Evolutionary conservation across 2,797 vertebrate genomes (phyloP).

Genomic region (Rhodeus uyekii): DNA sequence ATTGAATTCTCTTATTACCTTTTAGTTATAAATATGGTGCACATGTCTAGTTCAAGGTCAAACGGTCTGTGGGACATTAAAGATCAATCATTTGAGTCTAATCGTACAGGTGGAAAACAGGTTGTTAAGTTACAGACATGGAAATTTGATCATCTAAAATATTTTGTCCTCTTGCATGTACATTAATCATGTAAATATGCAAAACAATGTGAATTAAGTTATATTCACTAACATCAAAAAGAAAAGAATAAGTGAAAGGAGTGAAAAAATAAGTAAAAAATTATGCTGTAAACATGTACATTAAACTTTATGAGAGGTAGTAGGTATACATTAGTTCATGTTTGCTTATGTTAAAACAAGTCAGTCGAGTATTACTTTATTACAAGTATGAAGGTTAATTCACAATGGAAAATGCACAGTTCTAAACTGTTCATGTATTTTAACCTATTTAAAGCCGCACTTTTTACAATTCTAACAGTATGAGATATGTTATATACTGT

Average conservation of each 20-base stretch:
- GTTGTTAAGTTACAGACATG: neutral
- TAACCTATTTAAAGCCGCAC: neutral
- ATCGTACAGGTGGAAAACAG: neutral
- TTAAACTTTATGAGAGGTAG: neutral
- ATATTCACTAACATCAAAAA: neutral
- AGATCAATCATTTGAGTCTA: neutral
- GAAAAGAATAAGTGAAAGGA: neutral
- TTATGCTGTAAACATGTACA: neutral
- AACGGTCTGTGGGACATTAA: neutral
- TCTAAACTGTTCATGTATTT: neutral
- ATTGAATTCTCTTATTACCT: neutral
- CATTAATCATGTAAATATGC: neutral
- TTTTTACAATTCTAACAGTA: neutral
- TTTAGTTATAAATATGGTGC: neutral
- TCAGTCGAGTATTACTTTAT: conserved; percentile 14
- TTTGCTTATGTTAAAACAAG: neutral
- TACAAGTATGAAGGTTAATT: neutral
- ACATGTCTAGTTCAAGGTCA: neutral
- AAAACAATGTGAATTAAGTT: neutral
- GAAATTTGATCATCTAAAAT: neutral
- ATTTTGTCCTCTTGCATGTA: neutral
- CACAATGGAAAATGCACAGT: neutral
- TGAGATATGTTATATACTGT: conserved; percentile 1
- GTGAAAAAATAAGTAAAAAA: too few relatives aligned
- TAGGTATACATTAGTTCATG: neutral